These are phyloP conservation scores for Sardinella longiceps DNA, from an alignment of 2,797 vertebrate species.

Conservation along the genomic window DNA sequence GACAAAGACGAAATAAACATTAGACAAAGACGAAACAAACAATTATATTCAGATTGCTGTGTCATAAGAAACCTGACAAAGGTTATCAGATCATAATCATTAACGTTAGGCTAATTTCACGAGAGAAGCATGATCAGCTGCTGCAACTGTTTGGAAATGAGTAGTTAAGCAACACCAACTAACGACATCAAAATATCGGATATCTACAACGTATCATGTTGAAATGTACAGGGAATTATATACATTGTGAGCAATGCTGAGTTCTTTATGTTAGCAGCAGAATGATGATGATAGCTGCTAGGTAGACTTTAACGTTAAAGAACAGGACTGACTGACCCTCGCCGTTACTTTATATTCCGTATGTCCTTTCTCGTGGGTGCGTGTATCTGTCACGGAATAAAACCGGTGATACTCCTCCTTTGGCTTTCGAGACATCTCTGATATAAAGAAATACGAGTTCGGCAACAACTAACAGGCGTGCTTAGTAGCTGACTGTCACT, in stretches of 20 bases:
- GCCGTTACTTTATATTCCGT: conserved; percentile 91
- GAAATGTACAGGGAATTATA: too few relatives aligned
- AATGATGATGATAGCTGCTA: conserved; percentile 10
- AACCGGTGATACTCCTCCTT: conserved; percentile 85
- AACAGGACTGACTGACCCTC: conserved; percentile 76
- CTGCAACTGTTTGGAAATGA: too few relatives aligned
- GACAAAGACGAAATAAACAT: too few relatives aligned
- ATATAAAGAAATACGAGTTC: background rate
- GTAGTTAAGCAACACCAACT: background rate
- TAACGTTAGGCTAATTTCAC: too few relatives aligned
- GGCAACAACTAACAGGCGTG: background rate
- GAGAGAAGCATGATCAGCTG: too few relatives aligned
- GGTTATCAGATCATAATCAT: too few relatives aligned
- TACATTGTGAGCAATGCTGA: too few relatives aligned
- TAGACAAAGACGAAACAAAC: background rate
- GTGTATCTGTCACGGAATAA: conserved; percentile 83
- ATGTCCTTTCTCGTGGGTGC: conserved; percentile 88
- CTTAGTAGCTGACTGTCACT: background rate
- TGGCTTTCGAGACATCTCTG: conserved; percentile 81
- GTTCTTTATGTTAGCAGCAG: background rate
- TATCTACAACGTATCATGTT: too few relatives aligned
- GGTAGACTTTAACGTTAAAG: background rate
- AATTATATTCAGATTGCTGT: background rate
- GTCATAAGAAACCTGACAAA: background rate
- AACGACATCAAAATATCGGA: background rate